These are phyloP conservation scores for Arctocebus calabarensis DNA, from an alignment of 2,797 vertebrate species.

Conservation along the genomic window DNA sequence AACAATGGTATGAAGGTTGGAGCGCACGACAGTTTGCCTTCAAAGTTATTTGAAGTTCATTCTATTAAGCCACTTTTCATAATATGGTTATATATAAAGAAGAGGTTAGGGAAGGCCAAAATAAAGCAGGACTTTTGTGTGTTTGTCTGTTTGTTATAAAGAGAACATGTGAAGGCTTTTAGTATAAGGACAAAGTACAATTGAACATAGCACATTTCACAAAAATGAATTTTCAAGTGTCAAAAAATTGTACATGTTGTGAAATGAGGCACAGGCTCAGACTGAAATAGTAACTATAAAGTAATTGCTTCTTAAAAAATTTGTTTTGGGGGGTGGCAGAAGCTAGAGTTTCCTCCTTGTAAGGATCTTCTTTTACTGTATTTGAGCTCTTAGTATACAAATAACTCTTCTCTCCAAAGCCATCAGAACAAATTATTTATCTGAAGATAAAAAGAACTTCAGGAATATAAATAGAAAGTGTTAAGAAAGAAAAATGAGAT, in stretches of 20 bases:
- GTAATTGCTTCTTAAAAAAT: neutral
- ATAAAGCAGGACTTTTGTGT: neutral
- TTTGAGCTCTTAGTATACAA: neutral
- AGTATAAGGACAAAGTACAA: neutral
- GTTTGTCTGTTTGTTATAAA: neutral
- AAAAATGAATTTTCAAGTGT: conserved; percentile 11
- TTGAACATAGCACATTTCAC: neutral
- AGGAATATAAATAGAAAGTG: neutral
- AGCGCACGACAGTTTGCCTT: neutral
- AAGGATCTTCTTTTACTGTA: neutral
- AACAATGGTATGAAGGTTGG: neutral
- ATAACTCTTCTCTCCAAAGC: neutral
- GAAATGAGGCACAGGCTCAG: neutral
- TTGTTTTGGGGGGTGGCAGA: neutral
- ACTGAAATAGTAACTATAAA: neutral
- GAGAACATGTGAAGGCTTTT: neutral
- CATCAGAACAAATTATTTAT: neutral
- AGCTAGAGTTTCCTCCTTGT: neutral
- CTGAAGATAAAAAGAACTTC: neutral
- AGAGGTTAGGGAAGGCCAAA: neutral
- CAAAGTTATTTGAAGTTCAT: neutral
- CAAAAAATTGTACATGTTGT: neutral
- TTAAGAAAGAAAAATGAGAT: conserved; percentile 47
- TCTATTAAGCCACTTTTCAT: neutral
- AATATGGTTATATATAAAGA: neutral